Percentiles rank a stretch among this genome's conserved stretches.
These are phyloP conservation scores for Otis tarda DNA, from an alignment of 2,113 vertebrate genomes.

Conservation along the genomic window DNA sequence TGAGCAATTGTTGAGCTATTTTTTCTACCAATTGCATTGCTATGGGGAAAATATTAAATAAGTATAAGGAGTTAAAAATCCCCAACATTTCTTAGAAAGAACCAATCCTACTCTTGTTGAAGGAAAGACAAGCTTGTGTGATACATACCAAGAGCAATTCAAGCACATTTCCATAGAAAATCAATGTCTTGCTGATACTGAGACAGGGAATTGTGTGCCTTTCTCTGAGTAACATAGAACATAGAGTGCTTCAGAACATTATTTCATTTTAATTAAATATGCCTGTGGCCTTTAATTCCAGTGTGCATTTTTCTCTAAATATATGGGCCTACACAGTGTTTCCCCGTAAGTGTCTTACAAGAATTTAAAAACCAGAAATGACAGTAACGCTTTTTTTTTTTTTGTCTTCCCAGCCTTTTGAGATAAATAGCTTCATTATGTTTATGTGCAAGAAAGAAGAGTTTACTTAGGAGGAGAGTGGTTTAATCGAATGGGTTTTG, in stretches of 20 bases:
- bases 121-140: background rate
- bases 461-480: background rate
- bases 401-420: background rate
- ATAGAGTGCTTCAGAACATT: background rate
- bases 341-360: background rate
- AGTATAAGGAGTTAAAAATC: background rate
- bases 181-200: background rate
- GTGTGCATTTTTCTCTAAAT: background rate
- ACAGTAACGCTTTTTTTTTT: background rate
- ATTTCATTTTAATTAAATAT: background rate
- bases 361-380: background rate
- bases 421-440: background rate
- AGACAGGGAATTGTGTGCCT: background rate
- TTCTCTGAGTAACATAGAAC: background rate
- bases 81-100: background rate
- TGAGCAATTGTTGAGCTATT: background rate
- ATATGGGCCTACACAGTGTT: background rate
- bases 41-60: constrained; percentile 21
- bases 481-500: background rate
- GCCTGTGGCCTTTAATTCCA: background rate
- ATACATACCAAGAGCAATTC: background rate
- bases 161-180: constrained; percentile 10
- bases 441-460: background rate
- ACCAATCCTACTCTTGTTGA: background rate
- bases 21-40: background rate